Conservation (phyloP, 2,888 invertebrate species). For the Platycnemis pennipes region DNA sequence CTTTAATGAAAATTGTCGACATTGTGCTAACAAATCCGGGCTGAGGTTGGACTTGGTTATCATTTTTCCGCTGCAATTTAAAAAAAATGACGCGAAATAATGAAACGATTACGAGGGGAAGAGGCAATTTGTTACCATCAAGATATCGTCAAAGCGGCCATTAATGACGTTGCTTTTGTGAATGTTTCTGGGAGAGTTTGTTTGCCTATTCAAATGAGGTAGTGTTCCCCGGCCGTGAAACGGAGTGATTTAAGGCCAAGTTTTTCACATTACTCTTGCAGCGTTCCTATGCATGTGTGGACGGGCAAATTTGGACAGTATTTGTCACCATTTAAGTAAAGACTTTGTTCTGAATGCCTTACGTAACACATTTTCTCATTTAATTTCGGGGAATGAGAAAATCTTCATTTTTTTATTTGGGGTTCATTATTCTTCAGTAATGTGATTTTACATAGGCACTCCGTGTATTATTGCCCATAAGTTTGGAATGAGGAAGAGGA, state of each 20-base stretch:
- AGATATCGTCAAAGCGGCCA: conserved; percentile 24
- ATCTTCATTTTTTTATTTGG: too few relatives aligned
- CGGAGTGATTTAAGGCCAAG: background rate
- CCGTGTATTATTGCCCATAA: too few relatives aligned
- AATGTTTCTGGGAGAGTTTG: background rate
- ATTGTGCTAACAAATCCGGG: background rate
- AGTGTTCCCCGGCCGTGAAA: background rate
- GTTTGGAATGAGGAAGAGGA: too few relatives aligned
- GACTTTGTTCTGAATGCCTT: background rate
- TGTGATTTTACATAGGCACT: too few relatives aligned
- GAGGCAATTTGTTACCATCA: background rate
- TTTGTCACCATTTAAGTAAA: background rate
- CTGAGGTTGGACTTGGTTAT: background rate
- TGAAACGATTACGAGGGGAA: background rate
- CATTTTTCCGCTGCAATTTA: background rate
- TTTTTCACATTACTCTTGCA: background rate
- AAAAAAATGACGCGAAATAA: background rate
- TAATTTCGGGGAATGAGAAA: too few relatives aligned
- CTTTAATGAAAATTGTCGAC: background rate
- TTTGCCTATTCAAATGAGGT: conserved; percentile 16
- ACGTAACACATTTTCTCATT: too few relatives aligned
- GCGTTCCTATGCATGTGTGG: background rate
- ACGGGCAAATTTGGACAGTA: background rate
- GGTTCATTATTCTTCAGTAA: too few relatives aligned
- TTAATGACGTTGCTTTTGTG: background rate